Evolutionary conservation across 1,140 invertebrate species (phyloP), one percentile per base, ranked within the genome.

Genomic region (Ridgeia piscesae): DNA sequence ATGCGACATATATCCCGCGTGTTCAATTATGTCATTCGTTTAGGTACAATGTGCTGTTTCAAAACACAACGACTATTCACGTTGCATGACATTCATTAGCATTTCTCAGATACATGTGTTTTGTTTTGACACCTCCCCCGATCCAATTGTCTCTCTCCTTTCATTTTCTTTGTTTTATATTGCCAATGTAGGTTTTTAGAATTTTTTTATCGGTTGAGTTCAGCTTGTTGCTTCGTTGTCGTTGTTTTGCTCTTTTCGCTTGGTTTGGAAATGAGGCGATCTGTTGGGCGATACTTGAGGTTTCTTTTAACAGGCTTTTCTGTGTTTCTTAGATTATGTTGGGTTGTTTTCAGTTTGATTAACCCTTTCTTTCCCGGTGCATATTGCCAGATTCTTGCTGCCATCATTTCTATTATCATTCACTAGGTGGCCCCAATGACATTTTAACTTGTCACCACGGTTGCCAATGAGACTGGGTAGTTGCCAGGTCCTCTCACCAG

Each of bases 241-340:
- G 34, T 91, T 42, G 91, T 91, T 58, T 91, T 91, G 34, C 34
- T 91, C 91, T 42, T 91, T 91, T 42, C 34, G 58, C 35, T 91
- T 91, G 42, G 92, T 77, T 89, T 50, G 42, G 50, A 91, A 91
- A 35, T 91, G 89, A 90, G 77, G 35, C 94, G 93, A 93, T 93
- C 94, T 27, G 91, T 94, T 42, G 92, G 93, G 33, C 92, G 91
- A 35, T 90, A 91, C 91, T 93, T 93, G 93, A 92, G 93, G 92
- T 94, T 93, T 93, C 92, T 91, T 93, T 91, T 89, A 77, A 91
- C 91, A 88, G 50, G 91, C 93, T 88, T 88, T 88, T 89, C 93
- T 95, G 93, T 96, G 96, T 94, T 77, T 77, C 58, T 77, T 77
- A 4, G 58, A 77, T 77, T 77, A 77, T 77, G 58, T 77, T 77